A percentile compares a stretch with the other conserved stretches of the same genome.
These are phyloP conservation scores for Neofelis nebulosa DNA, from an alignment of 2,113 vertebrate genomes.

Conservation along the genomic window DNA sequence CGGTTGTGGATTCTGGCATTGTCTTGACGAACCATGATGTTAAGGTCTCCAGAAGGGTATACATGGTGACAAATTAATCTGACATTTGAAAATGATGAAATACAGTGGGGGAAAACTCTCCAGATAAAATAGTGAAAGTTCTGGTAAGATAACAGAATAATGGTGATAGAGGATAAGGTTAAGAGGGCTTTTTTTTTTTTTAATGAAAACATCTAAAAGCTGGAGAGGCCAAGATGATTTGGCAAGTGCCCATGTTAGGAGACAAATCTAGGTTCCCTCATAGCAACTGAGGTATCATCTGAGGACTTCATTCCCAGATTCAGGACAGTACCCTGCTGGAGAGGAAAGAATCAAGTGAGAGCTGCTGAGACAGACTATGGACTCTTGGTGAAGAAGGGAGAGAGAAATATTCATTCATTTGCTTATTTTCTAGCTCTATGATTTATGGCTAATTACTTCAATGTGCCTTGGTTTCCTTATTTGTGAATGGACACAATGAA, in stretches of 20 bases:
- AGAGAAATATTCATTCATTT: neutral
- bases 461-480: neutral
- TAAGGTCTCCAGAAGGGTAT: neutral
- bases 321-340: neutral
- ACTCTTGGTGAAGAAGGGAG: neutral
- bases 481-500: neutral
- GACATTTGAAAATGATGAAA: slow-evolving; percentile 53
- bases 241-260: neutral
- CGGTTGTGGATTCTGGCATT: neutral
- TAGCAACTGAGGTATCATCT: neutral
- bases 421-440: neutral
- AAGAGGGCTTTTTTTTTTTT: neutral
- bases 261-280: neutral
- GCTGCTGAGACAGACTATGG: neutral
- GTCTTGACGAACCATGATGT: neutral
- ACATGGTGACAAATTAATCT: slow-evolving; percentile 43
- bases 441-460: neutral
- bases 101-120: neutral
- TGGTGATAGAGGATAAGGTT: neutral
- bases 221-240: neutral
- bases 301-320: neutral
- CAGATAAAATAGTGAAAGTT: slow-evolving; percentile 47
- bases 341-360: neutral
- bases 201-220: neutral
- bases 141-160: slow-evolving; percentile 45